Conservation (phyloP, 2,113 vertebrate genomes). For the Gymnorhina tibicen region DNA sequence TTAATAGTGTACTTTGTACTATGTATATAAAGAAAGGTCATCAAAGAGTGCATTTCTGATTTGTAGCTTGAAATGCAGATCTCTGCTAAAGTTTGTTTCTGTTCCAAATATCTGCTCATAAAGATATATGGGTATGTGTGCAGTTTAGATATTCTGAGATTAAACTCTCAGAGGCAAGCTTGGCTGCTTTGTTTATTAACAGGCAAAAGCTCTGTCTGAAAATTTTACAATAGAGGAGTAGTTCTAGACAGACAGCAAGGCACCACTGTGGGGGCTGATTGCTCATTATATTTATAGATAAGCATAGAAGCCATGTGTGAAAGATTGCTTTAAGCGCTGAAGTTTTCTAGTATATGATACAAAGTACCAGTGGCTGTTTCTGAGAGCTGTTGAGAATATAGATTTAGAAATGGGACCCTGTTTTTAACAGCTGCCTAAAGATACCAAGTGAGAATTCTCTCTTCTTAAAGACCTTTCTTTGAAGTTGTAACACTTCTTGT, state of each 20-base stretch:
- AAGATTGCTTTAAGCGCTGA: slow-evolving; percentile 5
- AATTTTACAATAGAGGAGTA: slow-evolving; percentile 43
- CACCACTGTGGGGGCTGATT: slow-evolving; percentile 55
- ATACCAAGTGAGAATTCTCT: neutral
- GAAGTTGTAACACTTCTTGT: neutral
- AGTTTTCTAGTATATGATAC: neutral
- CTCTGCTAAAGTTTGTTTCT: slow-evolving; percentile 35
- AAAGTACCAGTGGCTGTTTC: neutral
- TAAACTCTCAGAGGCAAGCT: slow-evolving; percentile 44
- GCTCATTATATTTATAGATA: slow-evolving; percentile 49
- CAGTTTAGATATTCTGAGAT: slow-evolving; percentile 39
- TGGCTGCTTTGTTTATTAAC: slow-evolving; percentile 55
- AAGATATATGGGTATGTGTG: slow-evolving; percentile 47
- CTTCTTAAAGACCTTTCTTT: neutral
- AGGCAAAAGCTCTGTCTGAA: slow-evolving; percentile 41
- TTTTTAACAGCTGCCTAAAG: neutral
- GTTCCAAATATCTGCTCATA: slow-evolving; percentile 37
- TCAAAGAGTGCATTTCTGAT: slow-evolving; percentile 40
- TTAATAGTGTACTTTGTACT: slow-evolving; percentile 19
- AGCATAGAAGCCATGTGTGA: slow-evolving; percentile 12
- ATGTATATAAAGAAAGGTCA: slow-evolving; percentile 13
- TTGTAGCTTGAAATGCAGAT: slow-evolving; percentile 38
- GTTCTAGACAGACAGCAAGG: slow-evolving; percentile 68
- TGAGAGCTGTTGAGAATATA: neutral
- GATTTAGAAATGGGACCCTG: neutral